phyloP scores from a whole-genome alignment of 2,888 invertebrate genomes.

The Scaptomyza cyrtandrae region DNA sequence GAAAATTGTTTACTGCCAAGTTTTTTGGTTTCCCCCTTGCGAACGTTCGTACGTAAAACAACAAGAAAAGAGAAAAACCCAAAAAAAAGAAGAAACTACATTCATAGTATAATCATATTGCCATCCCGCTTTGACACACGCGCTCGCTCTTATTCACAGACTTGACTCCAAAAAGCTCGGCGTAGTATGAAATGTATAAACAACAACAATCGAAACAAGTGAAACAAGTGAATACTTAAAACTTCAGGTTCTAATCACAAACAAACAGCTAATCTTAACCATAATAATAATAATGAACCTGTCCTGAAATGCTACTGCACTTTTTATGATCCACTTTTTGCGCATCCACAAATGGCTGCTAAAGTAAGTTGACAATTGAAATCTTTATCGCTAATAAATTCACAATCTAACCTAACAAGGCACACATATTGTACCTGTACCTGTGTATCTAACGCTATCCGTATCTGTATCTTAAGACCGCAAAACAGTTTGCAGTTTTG shows the following conservation, averaged over 20 bases:
- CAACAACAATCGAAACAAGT: slow-evolving; percentile 8
- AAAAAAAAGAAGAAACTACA: slow-evolving; percentile 1
- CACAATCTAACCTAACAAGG: slow-evolving; percentile 6
- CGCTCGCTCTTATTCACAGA: slow-evolving; percentile 14
- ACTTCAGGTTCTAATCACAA: slow-evolving; percentile 37
- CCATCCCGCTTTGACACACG: slow-evolving; percentile 52
- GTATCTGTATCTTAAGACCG: too few species aligned
- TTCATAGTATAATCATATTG: slow-evolving; percentile 34
- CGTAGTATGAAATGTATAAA: slow-evolving; percentile 40
- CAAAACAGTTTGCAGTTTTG: slow-evolving; percentile 39
- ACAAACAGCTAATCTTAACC: slow-evolving; percentile 2
- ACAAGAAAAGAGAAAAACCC: not conserved
- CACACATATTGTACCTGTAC: not conserved
- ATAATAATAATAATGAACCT: not conserved
- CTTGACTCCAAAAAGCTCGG: slow-evolving; percentile 55
- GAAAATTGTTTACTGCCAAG: slow-evolving; percentile 7
- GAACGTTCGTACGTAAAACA: not conserved
- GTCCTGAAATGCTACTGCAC: slow-evolving; percentile 53
- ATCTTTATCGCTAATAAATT: slow-evolving; percentile 46
- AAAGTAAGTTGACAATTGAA: slow-evolving; percentile 58
- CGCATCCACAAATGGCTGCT: slow-evolving; percentile 73
- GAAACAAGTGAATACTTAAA: slow-evolving; percentile 18
- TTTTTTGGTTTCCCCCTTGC: slow-evolving; percentile 8
- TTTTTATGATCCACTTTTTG: slow-evolving; percentile 52
- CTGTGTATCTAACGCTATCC: not conserved